Conservation (phyloP, 2,113 vertebrate genomes). For the Platichthys flesus region DNA sequence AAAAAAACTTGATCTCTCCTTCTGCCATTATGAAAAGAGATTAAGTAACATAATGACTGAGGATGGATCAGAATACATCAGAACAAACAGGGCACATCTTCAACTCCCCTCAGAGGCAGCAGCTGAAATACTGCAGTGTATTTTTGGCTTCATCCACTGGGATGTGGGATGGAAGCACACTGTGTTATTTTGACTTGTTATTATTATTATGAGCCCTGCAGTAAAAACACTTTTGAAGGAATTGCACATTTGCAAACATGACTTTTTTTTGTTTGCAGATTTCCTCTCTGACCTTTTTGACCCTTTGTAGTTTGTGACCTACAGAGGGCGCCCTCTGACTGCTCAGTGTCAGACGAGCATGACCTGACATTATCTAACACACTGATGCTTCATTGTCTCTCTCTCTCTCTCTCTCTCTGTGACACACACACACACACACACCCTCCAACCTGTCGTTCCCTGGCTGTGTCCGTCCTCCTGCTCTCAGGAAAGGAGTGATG, state of each 20-base stretch:
- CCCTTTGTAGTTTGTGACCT: conserved; percentile 42
- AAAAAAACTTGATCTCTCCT: conserved; percentile 1
- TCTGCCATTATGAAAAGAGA: conserved; percentile 13
- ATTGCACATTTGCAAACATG: not conserved
- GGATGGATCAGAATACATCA: not conserved
- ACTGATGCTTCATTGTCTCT: not conserved
- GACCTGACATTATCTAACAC: conserved; percentile 46
- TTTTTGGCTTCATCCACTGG: conserved; percentile 1
- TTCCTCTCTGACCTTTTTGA: conserved; percentile 45
- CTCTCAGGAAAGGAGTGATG: conserved; percentile 50
- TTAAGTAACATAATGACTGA: conserved; percentile 8
- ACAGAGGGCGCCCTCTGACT: conserved; percentile 66
- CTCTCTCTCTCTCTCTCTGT: not conserved
- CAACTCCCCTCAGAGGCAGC: not conserved
- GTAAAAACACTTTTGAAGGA: not conserved
- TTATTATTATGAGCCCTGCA: not conserved
- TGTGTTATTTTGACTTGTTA: not conserved
- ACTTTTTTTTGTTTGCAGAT: not conserved
- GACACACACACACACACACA: not conserved
- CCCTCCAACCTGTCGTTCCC: conserved; percentile 6
- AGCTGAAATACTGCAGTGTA: not conserved
- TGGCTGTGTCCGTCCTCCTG: conserved; percentile 14
- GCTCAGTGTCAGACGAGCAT: conserved; percentile 31
- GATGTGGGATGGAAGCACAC: not conserved
- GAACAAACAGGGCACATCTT: not conserved